Conservation (phyloP, 1,140 invertebrate genomes). For the Camponotus vicinus region DNA sequence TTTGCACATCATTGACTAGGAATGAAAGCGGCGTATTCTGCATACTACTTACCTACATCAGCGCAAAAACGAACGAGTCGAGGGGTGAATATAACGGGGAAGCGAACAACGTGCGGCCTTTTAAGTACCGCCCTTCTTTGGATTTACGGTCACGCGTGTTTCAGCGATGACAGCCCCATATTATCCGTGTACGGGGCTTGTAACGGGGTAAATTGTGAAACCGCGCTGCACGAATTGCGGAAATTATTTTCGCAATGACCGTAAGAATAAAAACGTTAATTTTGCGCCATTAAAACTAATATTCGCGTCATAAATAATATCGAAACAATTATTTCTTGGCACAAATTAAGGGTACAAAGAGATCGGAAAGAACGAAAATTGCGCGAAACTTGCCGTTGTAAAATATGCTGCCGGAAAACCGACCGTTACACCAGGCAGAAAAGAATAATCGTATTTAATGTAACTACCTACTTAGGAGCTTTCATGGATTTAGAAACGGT, state of each 20-base stretch:
- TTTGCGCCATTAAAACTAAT: conserved; percentile 32
- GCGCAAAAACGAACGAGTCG: conserved; percentile 24
- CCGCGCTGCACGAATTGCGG: conserved; percentile 39
- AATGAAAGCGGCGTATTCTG: conserved; percentile 35
- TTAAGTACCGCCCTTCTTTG: conserved; percentile 47
- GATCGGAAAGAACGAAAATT: conserved; percentile 51
- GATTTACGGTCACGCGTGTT: conserved; percentile 60
- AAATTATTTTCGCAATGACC: conserved; percentile 47
- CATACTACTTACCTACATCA: conserved; percentile 18
- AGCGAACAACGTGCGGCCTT: conserved; percentile 32
- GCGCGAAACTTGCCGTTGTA: conserved; percentile 22
- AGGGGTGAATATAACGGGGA: conserved; percentile 38
- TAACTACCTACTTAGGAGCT: conserved; percentile 43
- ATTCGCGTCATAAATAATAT: conserved; percentile 42
- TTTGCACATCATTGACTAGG: conserved; percentile 53
- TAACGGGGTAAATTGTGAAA: conserved; percentile 39
- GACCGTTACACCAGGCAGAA: conserved; percentile 1
- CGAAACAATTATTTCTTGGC: neutral
- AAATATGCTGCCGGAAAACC: conserved; percentile 41
- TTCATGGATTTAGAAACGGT: conserved; percentile 34
- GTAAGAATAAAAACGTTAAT: conserved; percentile 36
- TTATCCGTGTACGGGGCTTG: conserved; percentile 24
- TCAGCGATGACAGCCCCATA: conserved; percentile 40
- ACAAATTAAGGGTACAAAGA: conserved; percentile 12
- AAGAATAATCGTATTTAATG: conserved; percentile 40